These are phyloP conservation scores for Corythornis leucogaster DNA, from an alignment of 2,797 vertebrate genomes.

Conservation along the genomic window DNA sequence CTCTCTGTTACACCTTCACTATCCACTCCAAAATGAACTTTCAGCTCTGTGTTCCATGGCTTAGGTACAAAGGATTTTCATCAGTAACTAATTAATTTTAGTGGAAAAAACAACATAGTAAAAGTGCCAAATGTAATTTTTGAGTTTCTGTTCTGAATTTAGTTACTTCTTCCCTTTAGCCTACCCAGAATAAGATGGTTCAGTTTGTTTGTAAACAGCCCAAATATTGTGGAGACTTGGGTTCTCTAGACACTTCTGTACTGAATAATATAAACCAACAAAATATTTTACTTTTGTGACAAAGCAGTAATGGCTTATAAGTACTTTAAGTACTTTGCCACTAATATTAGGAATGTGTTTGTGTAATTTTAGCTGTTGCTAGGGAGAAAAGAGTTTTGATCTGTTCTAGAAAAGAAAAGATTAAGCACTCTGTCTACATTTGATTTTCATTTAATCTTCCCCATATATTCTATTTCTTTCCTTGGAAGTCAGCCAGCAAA, in stretches of 20 bases:
- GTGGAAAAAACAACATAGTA: not conserved
- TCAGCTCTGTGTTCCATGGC: not conserved
- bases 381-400: conserved; percentile 5
- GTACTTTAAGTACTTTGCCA: not conserved
- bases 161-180: not conserved
- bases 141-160: not conserved
- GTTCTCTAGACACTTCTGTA: not conserved
- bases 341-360: conserved; percentile 16
- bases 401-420: not conserved
- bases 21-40: not conserved
- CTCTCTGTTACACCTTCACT: not conserved
- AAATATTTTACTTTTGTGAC: not conserved
- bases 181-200: not conserved
- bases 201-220: not conserved
- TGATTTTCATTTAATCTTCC: conserved; percentile 52
- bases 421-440: conserved; percentile 40
- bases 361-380: conserved; percentile 33
- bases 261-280: not conserved
- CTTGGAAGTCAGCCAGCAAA: not conserved
- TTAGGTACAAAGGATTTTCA: not conserved
- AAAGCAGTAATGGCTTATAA: not conserved
- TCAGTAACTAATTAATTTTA: not conserved
- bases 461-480: conserved; percentile 9
- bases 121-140: not conserved
- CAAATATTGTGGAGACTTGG: not conserved